phyloP scores from a whole-genome alignment of 2,888 invertebrate species.

The Yponomeuta cagnagella region DNA sequence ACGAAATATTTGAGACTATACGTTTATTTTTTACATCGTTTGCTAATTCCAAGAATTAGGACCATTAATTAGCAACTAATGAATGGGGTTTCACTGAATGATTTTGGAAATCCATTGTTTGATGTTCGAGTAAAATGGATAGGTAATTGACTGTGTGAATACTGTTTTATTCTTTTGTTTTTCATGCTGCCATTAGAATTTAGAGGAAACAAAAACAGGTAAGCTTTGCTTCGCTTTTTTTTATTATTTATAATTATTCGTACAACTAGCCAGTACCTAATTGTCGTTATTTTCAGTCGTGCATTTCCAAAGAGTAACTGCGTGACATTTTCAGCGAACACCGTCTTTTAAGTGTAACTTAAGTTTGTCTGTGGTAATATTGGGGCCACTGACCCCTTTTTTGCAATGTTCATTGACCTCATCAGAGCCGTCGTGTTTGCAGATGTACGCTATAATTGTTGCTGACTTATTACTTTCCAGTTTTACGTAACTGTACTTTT shows the following conservation, averaged over 20 bases:
- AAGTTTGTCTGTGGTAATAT: conserved; percentile 32
- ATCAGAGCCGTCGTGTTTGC: conserved; percentile 55
- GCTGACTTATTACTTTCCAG: conserved; percentile 10
- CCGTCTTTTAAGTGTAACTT: background rate
- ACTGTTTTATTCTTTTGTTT: background rate
- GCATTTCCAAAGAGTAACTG: no score
- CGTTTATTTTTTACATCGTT: background rate
- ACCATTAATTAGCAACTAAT: background rate
- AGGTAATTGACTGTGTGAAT: background rate
- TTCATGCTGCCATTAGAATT: background rate
- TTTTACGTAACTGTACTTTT: background rate
- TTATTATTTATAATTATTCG: no score
- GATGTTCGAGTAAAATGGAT: background rate
- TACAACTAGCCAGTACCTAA: no score
- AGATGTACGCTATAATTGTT: conserved; percentile 29
- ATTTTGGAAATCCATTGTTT: background rate
- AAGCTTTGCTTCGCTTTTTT: background rate
- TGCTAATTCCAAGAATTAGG: background rate
- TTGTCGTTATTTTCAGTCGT: no score
- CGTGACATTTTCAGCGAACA: background rate
- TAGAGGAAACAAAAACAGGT: background rate
- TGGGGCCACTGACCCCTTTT: conserved; percentile 59
- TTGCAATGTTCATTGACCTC: conserved; percentile 63
- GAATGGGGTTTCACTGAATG: background rate
- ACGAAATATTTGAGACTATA: background rate